Evolutionary conservation across 2,113 vertebrate genomes (phyloP).

Genomic region (Geococcyx californianus): DNA sequence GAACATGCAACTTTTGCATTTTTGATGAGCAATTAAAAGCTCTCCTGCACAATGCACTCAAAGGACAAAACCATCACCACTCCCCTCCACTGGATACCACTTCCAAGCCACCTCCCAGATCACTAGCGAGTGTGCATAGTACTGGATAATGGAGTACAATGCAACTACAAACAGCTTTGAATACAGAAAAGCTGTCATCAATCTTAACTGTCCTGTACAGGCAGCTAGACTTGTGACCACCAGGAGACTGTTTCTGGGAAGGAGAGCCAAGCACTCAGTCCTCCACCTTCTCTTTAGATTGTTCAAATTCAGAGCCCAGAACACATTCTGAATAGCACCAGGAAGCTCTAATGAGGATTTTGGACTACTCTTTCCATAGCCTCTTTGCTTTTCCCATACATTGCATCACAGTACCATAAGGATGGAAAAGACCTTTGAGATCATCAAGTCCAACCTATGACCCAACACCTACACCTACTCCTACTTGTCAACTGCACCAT

Average conservation of each 20-base stretch:
- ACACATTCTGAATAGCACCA: neutral
- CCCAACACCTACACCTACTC: too few relatives aligned
- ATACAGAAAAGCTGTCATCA: accelerated
- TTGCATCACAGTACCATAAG: too few relatives aligned
- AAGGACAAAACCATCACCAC: neutral
- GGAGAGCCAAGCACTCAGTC: neutral
- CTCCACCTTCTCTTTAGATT: neutral
- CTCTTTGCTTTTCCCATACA: neutral
- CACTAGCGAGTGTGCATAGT: neutral
- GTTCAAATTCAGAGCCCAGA: neutral
- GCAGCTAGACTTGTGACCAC: neutral
- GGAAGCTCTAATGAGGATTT: neutral
- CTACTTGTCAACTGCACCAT: too few relatives aligned
- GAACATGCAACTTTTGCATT: neutral
- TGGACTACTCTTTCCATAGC: neutral
- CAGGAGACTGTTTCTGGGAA: accelerated
- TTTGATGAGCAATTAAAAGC: neutral
- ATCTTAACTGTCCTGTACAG: neutral
- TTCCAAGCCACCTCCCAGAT: neutral
- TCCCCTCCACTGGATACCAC: neutral
- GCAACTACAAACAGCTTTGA: neutral
- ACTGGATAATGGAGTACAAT: neutral
- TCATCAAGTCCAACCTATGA: too few relatives aligned
- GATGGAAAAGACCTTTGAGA: too few relatives aligned
- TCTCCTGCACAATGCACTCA: neutral